Conservation (phyloP, 2,113 vertebrate species). For the Shinisaurus crocodilurus region DNA sequence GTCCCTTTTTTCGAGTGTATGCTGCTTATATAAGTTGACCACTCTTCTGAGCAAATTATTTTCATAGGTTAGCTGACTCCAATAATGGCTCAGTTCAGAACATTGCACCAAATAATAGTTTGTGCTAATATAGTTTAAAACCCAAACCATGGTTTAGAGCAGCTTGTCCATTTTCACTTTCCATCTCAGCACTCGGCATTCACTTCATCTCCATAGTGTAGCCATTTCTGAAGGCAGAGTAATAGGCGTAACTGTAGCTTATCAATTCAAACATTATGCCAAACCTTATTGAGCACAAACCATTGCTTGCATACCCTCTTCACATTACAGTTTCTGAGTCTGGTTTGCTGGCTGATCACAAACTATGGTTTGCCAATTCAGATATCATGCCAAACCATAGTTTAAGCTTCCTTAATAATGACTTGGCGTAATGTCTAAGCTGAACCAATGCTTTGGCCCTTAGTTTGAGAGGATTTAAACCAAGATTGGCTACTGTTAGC, state of each 20-base stretch:
- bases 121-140: neutral
- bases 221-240: neutral
- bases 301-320: neutral
- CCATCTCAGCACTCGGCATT: too few species aligned
- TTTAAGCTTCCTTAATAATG: neutral
- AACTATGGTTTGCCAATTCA: neutral
- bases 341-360: neutral
- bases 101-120: neutral
- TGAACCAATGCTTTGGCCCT: neutral
- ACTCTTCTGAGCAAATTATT: neutral
- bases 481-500: slow-evolving; percentile 49
- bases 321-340: neutral
- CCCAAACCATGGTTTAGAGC: neutral
- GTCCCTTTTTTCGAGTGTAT: neutral
- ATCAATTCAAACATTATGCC: neutral
- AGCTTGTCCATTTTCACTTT: neutral
- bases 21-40: neutral
- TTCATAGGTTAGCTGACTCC: neutral
- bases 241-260: neutral
- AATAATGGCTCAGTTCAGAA: neutral
- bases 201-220: neutral
- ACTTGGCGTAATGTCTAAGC: neutral
- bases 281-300: neutral
- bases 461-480: slow-evolving; percentile 54
- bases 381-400: neutral